Conservation (phyloP, 2,797 vertebrate species). For the Steatocranus sp. region DNA sequence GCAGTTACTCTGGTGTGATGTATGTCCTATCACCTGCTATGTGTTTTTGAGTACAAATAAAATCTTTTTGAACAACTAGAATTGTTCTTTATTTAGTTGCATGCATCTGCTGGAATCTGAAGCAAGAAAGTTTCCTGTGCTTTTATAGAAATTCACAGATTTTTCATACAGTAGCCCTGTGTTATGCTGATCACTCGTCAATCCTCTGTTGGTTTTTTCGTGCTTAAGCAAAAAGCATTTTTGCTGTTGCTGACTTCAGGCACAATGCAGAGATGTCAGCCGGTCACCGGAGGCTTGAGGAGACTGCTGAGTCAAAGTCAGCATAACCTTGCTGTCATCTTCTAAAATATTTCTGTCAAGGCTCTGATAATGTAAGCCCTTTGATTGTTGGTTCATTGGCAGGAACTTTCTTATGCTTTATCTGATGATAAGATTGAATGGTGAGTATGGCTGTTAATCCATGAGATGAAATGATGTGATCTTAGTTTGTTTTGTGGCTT, state of each 20-base stretch:
- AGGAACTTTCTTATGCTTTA: neutral
- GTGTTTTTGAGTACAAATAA: neutral
- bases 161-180: neutral
- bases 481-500: neutral
- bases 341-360: neutral
- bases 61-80: neutral
- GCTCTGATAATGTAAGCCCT: neutral
- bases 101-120: neutral
- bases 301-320: constrained; percentile 45
- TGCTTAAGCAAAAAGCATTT: neutral
- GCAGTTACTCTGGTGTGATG: neutral
- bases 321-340: constrained; percentile 3
- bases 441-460: neutral
- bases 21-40: neutral
- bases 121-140: fast-evolving
- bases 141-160: fast-evolving
- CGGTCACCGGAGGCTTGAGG: neutral
- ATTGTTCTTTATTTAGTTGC: neutral
- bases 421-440: neutral
- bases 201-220: neutral
- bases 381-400: neutral
- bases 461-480: neutral
- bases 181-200: neutral
- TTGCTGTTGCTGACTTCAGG: constrained; percentile 12
- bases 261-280: neutral